These are phyloP conservation scores for Melanotaenia pygmaea DNA, from an alignment of 2,797 vertebrate species.

Conservation along the genomic window DNA sequence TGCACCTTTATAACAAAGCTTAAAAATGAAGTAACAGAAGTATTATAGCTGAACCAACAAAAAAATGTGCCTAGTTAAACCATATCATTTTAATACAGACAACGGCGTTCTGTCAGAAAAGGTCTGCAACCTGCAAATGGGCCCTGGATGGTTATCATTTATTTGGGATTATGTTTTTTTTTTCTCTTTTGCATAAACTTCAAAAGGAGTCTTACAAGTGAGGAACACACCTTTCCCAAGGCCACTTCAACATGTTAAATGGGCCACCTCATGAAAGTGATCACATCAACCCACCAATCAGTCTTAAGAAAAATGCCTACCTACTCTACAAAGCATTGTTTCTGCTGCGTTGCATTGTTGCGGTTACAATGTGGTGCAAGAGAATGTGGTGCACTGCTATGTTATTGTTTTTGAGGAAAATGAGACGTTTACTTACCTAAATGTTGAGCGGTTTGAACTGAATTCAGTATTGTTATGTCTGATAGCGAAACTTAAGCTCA, in stretches of 20 bases:
- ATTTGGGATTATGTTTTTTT: no score
- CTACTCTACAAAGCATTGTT: not conserved
- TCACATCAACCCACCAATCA: constrained; percentile 41
- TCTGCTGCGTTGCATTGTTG: constrained; percentile 36
- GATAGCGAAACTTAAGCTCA: constrained; percentile 5
- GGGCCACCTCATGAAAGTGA: not conserved
- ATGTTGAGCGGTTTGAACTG: not conserved
- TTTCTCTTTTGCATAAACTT: no score
- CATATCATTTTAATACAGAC: no score
- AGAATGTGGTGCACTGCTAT: constrained; percentile 28
- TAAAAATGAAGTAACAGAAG: not conserved
- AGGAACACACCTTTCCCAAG: no score
- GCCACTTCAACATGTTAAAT: no score
- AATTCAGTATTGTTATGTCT: not conserved
- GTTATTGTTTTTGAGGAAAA: constrained; percentile 48
- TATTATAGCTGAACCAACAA: no score
- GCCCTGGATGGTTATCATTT: no score
- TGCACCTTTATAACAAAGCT: not conserved
- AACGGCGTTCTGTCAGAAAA: no score
- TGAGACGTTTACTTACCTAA: constrained; percentile 32
- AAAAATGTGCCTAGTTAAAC: no score
- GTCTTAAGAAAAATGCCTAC: constrained; percentile 19
- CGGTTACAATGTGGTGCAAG: constrained; percentile 12
- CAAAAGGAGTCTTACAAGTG: no score
- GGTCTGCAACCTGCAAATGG: no score